Conservation (phyloP, 1,140 invertebrate species). For the Euura saliciscinereae region DNA sequence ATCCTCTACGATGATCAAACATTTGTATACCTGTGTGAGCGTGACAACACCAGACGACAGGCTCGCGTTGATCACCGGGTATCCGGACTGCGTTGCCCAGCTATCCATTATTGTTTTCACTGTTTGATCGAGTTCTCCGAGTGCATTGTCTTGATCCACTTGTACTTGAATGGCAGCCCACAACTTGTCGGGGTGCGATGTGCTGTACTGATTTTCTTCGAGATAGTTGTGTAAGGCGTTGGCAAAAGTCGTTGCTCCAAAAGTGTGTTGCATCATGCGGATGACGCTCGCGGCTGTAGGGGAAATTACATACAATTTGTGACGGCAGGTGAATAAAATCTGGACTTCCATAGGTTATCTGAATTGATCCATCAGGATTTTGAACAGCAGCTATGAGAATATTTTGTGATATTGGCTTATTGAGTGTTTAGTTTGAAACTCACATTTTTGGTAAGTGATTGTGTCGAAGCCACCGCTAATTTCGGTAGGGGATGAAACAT, state of each 20-base stretch:
- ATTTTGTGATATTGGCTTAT: constrained; percentile 57
- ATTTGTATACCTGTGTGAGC: constrained; percentile 54
- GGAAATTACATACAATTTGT: too few species aligned
- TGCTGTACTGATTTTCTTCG: constrained; percentile 56
- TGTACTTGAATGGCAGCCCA: constrained; percentile 64
- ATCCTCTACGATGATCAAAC: not conserved
- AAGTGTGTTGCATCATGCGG: constrained; percentile 75
- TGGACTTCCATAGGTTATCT: too few species aligned
- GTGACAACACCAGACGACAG: constrained; percentile 49
- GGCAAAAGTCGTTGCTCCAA: constrained; percentile 68
- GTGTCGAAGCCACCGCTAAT: constrained; percentile 69
- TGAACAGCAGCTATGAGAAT: too few species aligned
- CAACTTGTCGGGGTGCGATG: constrained; percentile 65
- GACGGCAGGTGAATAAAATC: too few species aligned
- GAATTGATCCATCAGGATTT: too few species aligned
- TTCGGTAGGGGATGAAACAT: constrained; percentile 33
- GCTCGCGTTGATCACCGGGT: constrained; percentile 69
- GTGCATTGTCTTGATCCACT: constrained; percentile 42
- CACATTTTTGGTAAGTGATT: constrained; percentile 73
- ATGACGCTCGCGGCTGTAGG: constrained; percentile 68
- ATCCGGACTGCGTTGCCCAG: constrained; percentile 76
- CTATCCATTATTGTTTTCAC: constrained; percentile 64
- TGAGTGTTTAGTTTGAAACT: constrained; percentile 59
- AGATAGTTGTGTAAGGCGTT: constrained; percentile 64
- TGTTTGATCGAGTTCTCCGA: constrained; percentile 46